Evolutionary conservation across 2,797 vertebrate species (phyloP).

Genomic region (Cossypha polioptera): DNA sequence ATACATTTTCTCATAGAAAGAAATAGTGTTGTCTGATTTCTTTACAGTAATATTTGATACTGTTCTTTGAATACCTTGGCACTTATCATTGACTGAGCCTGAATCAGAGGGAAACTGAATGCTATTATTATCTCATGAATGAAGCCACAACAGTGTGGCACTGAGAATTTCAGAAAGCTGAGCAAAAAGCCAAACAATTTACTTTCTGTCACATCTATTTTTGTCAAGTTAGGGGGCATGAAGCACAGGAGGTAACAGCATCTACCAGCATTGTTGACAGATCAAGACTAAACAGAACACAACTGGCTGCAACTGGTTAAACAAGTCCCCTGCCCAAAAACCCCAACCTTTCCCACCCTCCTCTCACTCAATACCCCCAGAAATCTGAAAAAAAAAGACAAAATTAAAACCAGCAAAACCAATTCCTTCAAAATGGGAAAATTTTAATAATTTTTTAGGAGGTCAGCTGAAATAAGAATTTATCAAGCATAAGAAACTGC

Average conservation of each 20-base stretch:
- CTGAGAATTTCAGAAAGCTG: neutral
- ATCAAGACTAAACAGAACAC: neutral
- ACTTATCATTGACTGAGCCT: neutral
- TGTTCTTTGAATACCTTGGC: neutral
- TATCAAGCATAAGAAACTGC: neutral
- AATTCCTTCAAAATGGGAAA: neutral
- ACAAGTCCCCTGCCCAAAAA: fast-evolving
- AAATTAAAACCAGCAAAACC: neutral
- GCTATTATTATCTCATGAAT: neutral
- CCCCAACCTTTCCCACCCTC: fast-evolving
- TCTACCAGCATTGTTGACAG: neutral
- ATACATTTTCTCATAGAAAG: neutral
- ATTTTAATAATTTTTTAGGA: neutral
- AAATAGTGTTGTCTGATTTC: neutral
- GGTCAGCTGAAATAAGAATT: neutral
- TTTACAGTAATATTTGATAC: neutral
- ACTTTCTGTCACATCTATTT: neutral
- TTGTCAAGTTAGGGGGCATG: neutral
- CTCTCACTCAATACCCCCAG: fast-evolving
- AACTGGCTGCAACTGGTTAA: neutral
- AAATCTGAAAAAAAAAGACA: neutral
- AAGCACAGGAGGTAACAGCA: neutral
- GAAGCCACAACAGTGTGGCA: neutral
- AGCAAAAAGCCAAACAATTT: neutral
- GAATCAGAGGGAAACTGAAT: neutral